A percentile compares a stretch with the other conserved stretches of the same genome.
Evolutionary conservation across 2,797 vertebrate species (phyloP).

Genomic region (Pogoniulus pusillus): DNA sequence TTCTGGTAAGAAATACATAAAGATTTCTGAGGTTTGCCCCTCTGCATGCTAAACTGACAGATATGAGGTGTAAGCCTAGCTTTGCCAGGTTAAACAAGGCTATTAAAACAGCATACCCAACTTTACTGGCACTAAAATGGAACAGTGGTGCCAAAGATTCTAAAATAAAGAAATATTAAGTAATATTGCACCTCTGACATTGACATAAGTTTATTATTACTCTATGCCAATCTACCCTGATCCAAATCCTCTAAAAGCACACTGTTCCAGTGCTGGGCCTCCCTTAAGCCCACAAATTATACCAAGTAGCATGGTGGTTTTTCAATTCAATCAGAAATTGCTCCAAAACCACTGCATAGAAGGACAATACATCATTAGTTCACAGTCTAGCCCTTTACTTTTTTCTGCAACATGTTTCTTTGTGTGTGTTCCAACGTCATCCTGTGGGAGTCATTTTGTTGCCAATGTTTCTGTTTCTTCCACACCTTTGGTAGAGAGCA

Average conservation of each 20-base stretch:
- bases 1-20: slow-evolving; percentile 24
- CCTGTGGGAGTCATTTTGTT: background rate
- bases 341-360: background rate
- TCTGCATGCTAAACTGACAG: slow-evolving; percentile 59
- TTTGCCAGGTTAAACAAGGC: slow-evolving; percentile 66
- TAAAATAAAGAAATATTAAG: slow-evolving; percentile 73
- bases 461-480: background rate
- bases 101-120: slow-evolving; percentile 64
- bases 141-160: slow-evolving; percentile 54
- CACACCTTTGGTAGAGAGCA: background rate
- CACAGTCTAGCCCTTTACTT: background rate
- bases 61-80: slow-evolving; percentile 64
- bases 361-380: background rate
- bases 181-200: slow-evolving; percentile 64
- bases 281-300: slow-evolving; percentile 1
- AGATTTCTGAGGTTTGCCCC: slow-evolving; percentile 46
- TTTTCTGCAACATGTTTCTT: background rate
- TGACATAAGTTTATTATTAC: slow-evolving; percentile 68
- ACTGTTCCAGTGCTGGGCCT: background rate
- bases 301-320: background rate
- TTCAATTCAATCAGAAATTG: background rate
- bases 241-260: slow-evolving; percentile 53
- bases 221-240: slow-evolving; percentile 62
- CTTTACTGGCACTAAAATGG: slow-evolving; percentile 68
- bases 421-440: background rate